These are phyloP conservation scores for Oenanthe oenanthe DNA, from an alignment of 2,113 vertebrate genomes.

Conservation along the genomic window DNA sequence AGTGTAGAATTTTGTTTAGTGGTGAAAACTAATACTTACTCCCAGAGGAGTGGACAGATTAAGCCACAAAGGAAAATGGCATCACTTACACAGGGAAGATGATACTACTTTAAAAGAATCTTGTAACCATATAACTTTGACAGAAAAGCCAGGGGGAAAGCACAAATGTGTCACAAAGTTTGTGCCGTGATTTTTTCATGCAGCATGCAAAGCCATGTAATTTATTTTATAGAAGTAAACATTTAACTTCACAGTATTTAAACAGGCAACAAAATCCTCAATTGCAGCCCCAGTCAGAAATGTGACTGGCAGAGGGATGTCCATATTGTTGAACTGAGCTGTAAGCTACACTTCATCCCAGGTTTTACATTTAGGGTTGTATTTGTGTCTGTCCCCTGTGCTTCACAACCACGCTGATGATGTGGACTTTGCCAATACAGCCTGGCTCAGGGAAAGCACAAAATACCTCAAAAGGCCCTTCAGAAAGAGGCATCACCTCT, in stretches of 20 bases:
- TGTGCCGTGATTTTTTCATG: background rate
- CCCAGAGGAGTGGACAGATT: background rate
- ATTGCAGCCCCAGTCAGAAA: background rate
- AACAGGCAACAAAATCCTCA: background rate
- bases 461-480: background rate
- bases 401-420: rapidly evolving
- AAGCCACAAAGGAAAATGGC: background rate
- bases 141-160: background rate
- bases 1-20: background rate
- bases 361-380: background rate
- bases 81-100: background rate
- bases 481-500: background rate
- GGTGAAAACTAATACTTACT: background rate
- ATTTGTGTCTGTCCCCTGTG: background rate
- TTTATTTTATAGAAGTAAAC: background rate
- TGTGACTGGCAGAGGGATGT: background rate
- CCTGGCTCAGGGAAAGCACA: background rate
- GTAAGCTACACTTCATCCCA: background rate
- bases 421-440: background rate
- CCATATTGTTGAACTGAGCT: background rate
- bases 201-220: background rate
- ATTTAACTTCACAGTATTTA: background rate
- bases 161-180: background rate
- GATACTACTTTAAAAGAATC: background rate
- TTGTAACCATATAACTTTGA: background rate